Conservation (phyloP, 2,113 vertebrate genomes). For the Pseudonaja textilis region DNA sequence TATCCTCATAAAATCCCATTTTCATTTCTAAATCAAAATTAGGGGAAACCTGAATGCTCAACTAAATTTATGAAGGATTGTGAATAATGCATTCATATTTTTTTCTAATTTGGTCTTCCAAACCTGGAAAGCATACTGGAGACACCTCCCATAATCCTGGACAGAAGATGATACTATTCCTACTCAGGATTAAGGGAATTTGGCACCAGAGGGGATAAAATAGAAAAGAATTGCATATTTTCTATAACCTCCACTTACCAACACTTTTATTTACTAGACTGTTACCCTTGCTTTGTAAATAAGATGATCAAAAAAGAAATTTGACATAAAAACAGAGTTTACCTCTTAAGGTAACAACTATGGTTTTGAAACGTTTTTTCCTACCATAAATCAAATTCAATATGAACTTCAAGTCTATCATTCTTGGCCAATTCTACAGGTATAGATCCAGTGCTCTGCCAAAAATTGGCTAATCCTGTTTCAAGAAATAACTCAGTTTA, state of each 20-base stretch:
- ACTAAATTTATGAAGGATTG: background rate
- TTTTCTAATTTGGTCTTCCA: background rate
- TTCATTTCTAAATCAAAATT: background rate
- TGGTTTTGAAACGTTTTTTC: background rate
- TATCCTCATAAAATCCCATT: background rate
- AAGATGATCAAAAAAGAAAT: background rate
- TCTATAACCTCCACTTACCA: background rate
- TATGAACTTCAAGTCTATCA: background rate
- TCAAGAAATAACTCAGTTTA: background rate
- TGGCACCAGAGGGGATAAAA: background rate
- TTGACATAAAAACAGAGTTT: background rate
- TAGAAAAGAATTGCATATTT: background rate
- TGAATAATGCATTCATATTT: background rate
- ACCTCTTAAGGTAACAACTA: background rate
- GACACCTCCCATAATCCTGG: background rate
- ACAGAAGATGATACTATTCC: background rate
- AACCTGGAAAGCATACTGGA: background rate
- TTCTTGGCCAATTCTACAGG: background rate
- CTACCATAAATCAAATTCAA: background rate
- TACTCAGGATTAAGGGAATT: background rate
- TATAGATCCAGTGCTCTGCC: background rate
- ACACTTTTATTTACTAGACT: background rate
- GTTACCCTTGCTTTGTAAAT: background rate
- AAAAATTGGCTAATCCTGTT: background rate
- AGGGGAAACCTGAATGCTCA: background rate